These are phyloP conservation scores for Macrosoma leucophasiata DNA, from an alignment of 2,888 invertebrate species.

Conservation along the genomic window DNA sequence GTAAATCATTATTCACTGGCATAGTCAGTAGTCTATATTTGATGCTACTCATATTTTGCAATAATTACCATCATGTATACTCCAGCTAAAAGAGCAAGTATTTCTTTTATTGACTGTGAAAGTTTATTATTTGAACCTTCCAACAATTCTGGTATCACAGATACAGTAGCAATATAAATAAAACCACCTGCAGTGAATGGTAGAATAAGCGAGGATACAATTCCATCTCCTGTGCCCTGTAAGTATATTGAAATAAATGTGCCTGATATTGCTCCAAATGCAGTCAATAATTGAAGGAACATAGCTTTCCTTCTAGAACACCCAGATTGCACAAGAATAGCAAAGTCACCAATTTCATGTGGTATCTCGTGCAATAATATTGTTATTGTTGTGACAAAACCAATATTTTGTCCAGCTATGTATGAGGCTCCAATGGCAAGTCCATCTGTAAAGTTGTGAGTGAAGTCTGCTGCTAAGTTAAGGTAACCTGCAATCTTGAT, in stretches of 20 bases:
- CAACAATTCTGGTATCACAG: conserved; percentile 97
- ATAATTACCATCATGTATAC: conserved; percentile 98
- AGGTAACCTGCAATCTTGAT: conserved; percentile 85
- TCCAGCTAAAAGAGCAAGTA: conserved; percentile 89
- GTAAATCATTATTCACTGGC: conserved; percentile 23
- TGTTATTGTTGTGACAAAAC: conserved; percentile 94
- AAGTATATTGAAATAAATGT: conserved; percentile 91
- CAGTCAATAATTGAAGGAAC: conserved; percentile 94
- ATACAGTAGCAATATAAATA: conserved; percentile 99
- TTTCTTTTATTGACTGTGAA: conserved; percentile 93
- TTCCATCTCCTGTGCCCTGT: conserved; percentile 81
- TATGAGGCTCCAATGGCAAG: conserved; percentile 99
- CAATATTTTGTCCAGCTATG: conserved; percentile 91
- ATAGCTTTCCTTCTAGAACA: conserved; percentile 96
- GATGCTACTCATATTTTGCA: conserved; percentile 77
- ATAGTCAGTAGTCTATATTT: conserved; percentile 14
- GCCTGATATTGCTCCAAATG: conserved; percentile 95
- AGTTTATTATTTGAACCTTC: conserved; percentile 89
- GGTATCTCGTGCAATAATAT: conserved; percentile 99
- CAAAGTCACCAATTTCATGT: conserved; percentile 99
- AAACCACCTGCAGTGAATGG: conserved; percentile 99
- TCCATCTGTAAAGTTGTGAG: conserved; percentile 99
- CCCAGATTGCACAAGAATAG: conserved; percentile 98
- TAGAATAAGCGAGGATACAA: conserved; percentile 90
- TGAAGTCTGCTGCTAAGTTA: conserved; percentile 98